These are phyloP conservation scores for Alectura lathami DNA, from an alignment of 2,113 vertebrate genomes.

Conservation along the genomic window DNA sequence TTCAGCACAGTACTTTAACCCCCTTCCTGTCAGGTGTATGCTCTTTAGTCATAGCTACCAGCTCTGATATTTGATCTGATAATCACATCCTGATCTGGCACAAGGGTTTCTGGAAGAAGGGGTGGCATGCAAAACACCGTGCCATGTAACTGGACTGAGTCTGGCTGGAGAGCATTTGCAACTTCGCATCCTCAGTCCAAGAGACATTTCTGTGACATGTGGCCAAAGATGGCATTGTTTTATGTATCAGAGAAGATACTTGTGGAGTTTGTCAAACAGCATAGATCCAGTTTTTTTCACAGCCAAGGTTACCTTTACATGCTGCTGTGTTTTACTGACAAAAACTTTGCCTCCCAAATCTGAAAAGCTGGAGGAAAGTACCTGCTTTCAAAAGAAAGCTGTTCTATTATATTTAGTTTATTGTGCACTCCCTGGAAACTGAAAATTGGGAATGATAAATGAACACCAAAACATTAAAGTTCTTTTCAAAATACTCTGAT, in stretches of 20 bases:
- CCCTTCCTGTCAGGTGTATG: neutral
- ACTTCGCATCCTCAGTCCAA: neutral
- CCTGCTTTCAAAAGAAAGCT: slow-evolving; percentile 20
- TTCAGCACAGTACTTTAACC: fast-evolving
- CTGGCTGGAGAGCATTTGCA: neutral
- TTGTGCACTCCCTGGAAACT: slow-evolving; percentile 29
- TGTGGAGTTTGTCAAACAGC: neutral
- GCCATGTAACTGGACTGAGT: neutral
- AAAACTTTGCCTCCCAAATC: neutral
- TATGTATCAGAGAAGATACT: neutral
- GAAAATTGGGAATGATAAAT: slow-evolving; percentile 60
- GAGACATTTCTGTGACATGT: neutral
- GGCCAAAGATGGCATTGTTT: neutral
- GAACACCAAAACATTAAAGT: slow-evolving; percentile 26
- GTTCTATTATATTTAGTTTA: slow-evolving; percentile 38
- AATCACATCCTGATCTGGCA: neutral
- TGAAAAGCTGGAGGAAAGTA: slow-evolving; percentile 17
- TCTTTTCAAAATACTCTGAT: slow-evolving; percentile 12
- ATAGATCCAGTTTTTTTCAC: neutral
- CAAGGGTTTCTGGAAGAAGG: neutral
- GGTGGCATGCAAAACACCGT: neutral
- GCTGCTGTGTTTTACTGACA: neutral
- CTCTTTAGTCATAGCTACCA: neutral
- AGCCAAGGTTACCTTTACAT: neutral
- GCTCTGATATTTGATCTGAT: neutral